These are phyloP conservation scores for Antheraea assamensis DNA, from an alignment of 2,888 invertebrate genomes.

Conservation along the genomic window DNA sequence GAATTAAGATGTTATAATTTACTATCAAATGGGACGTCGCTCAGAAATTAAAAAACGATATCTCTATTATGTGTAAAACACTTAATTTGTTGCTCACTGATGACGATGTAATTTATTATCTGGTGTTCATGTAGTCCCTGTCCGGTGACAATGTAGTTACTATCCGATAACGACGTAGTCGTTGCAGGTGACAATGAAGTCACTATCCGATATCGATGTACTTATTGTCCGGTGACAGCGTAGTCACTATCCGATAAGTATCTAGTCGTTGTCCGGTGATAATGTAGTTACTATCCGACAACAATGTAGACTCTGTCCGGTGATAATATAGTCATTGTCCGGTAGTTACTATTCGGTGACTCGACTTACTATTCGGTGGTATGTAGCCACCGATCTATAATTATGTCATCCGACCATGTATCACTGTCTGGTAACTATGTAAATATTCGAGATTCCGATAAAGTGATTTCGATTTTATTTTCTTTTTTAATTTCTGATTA, in stretches of 20 bases:
- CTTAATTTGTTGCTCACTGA: too few species aligned
- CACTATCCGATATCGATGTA: too few species aligned
- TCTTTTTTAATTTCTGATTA: conserved; percentile 6
- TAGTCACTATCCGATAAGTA: not conserved
- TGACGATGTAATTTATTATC: not conserved
- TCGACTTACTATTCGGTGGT: too few species aligned
- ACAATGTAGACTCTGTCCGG: not conserved
- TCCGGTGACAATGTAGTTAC: not conserved
- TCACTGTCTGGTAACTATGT: not conserved
- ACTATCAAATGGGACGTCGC: not conserved
- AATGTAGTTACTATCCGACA: not conserved
- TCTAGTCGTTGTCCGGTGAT: not conserved
- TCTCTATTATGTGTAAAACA: too few species aligned
- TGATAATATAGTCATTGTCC: too few species aligned
- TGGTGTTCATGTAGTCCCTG: too few species aligned
- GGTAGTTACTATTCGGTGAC: too few species aligned
- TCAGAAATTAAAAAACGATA: not conserved
- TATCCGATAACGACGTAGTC: too few species aligned
- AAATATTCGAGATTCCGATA: not conserved
- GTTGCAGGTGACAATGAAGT: too few species aligned
- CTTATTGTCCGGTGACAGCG: not conserved
- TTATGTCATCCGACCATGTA: too few species aligned
- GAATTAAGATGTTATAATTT: not conserved
- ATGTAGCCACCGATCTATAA: too few species aligned
- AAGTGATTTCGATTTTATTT: not conserved